Conservation (phyloP, 2,888 invertebrate genomes). For the Lepidonotus clava region DNA sequence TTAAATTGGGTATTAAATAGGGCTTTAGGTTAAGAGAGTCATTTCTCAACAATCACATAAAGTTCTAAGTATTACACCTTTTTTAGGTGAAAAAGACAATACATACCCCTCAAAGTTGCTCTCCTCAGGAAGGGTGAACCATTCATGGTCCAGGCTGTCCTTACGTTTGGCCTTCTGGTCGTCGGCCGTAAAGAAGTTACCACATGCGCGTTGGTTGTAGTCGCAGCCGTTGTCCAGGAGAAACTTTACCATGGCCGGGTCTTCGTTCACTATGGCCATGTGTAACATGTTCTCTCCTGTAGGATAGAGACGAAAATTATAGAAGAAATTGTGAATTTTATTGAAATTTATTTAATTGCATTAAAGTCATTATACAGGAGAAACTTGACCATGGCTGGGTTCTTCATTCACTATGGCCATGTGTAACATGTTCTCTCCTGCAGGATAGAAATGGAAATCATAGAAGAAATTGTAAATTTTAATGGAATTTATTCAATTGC, state of each 20-base stretch:
- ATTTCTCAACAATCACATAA: no score
- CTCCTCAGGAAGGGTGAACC: slow-evolving; percentile 89
- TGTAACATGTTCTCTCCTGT: slow-evolving; percentile 95
- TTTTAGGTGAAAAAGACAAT: no score
- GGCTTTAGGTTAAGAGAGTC: no score
- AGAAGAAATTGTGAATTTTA: neutral
- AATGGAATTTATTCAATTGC: neutral
- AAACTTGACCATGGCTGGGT: slow-evolving; percentile 98
- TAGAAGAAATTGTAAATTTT: neutral
- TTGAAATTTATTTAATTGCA: neutral
- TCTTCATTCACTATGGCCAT: slow-evolving; percentile 99
- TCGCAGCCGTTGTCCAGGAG: slow-evolving; percentile 94
- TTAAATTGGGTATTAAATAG: no score
- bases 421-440: slow-evolving; percentile 95
- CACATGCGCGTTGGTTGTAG: slow-evolving; percentile 93
- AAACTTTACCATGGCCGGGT: slow-evolving; percentile 97
- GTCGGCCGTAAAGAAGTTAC: slow-evolving; percentile 98
- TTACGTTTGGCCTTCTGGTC: slow-evolving; percentile 95
- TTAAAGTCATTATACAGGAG: slow-evolving; percentile 92
- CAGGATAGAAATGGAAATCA: slow-evolving; percentile 14
- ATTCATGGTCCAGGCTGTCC: slow-evolving; percentile 94
- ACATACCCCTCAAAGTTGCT: slow-evolving; percentile 80
- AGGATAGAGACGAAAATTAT: neutral
- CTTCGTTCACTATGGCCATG: slow-evolving; percentile 98
- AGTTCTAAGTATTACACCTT: no score